Conservation (phyloP, 2,888 invertebrate genomes). For the Drosophila pseudotakahashii region DNA sequence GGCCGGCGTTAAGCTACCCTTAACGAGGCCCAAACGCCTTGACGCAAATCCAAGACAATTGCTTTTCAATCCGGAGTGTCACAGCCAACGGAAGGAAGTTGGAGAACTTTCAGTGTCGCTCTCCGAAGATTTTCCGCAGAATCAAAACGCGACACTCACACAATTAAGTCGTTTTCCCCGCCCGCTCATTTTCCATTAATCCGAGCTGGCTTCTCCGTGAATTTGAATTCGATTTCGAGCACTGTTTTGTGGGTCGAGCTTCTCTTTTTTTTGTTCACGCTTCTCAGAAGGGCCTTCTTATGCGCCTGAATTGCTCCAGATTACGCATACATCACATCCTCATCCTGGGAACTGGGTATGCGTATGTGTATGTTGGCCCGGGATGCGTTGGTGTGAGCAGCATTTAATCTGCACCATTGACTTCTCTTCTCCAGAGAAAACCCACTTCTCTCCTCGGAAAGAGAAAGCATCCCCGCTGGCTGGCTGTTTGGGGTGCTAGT, state of each 20-base stretch:
- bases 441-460: conserved; percentile 63
- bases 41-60: conserved; percentile 80
- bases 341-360: conserved; percentile 24
- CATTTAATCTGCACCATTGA: conserved; percentile 82
- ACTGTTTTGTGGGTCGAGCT: conserved; percentile 46
- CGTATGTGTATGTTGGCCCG: neutral
- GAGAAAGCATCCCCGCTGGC: conserved; percentile 18
- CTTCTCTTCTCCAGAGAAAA: conserved; percentile 59
- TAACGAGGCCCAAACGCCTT: conserved; percentile 54
- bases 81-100: conserved; percentile 22
- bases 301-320: conserved; percentile 79
- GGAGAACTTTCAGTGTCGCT: conserved; percentile 23
- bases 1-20: conserved; percentile 62
- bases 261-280: conserved; percentile 54
- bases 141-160: conserved; percentile 73
- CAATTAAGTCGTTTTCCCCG: conserved; percentile 78
- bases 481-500: conserved; percentile 48
- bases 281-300: conserved; percentile 71
- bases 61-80: conserved; percentile 79
- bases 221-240: conserved; percentile 70
- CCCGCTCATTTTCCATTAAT: conserved; percentile 45
- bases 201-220: conserved; percentile 55
- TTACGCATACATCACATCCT: conserved; percentile 68
- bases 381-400: conserved; percentile 57
- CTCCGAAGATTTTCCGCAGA: conserved; percentile 46